These are phyloP conservation scores for Channallabes apus DNA, from an alignment of 2,797 vertebrate species.

Conservation along the genomic window DNA sequence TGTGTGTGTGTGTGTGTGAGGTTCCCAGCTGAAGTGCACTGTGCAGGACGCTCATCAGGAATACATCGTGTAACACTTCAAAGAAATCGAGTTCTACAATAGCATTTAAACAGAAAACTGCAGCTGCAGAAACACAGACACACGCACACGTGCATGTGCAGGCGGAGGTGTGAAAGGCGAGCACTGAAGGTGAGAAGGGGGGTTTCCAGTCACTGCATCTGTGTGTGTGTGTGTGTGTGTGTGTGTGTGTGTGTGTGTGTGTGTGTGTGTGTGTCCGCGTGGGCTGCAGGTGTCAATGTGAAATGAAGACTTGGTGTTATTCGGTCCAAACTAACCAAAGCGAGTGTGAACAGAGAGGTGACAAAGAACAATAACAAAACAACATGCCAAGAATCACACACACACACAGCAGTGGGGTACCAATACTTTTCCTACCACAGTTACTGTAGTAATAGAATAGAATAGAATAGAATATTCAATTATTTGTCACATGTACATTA, in stretches of 20 bases:
- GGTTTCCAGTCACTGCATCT: constrained; percentile 65
- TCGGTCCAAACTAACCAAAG: constrained; percentile 28
- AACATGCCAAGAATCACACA: background rate
- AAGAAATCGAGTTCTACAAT: background rate
- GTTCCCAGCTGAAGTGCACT: background rate
- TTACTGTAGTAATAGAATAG: too few species aligned
- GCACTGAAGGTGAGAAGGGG: constrained; percentile 60
- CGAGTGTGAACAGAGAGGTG: constrained; percentile 42
- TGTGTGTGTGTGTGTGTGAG: background rate
- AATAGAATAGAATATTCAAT: too few species aligned
- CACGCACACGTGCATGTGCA: constrained; percentile 29
- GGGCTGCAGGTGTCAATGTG: constrained; percentile 39
- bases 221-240: constrained; percentile 11
- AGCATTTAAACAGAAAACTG: background rate
- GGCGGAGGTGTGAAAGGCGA: constrained; percentile 44
- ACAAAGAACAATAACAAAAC: constrained; percentile 9
- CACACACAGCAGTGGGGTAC: background rate
- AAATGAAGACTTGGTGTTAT: constrained; percentile 15
- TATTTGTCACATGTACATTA: too few species aligned
- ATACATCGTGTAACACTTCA: background rate
- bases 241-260: constrained; percentile 23
- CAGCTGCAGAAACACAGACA: constrained; percentile 31
- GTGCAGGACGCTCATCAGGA: background rate
- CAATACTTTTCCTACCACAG: background rate
- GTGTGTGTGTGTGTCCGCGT: constrained; percentile 12